phyloP scores from a whole-genome alignment of 2,888 invertebrate genomes.

The Phalera bucephala region DNA sequence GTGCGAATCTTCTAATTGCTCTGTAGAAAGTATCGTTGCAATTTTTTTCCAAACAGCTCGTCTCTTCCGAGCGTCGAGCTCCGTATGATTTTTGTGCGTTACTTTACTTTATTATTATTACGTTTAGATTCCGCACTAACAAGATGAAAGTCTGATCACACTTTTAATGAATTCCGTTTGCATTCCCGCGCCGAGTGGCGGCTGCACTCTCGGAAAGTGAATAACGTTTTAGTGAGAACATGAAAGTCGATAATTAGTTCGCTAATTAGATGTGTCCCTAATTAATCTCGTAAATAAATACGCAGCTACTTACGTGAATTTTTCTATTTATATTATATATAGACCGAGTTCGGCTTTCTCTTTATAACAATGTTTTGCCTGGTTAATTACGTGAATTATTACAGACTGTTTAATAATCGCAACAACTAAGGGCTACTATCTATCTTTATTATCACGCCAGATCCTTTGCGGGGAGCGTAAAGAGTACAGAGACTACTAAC shows the following conservation, averaged over 20 bases:
- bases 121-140: slow-evolving; percentile 64
- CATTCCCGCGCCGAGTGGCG: slow-evolving; percentile 45
- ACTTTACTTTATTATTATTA: slow-evolving; percentile 59
- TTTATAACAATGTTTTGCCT: too few species aligned
- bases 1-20: slow-evolving; percentile 78
- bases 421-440: too few species aligned
- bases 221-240: slow-evolving; percentile 27
- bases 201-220: slow-evolving; percentile 41
- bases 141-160: slow-evolving; percentile 74
- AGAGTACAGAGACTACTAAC: too few species aligned
- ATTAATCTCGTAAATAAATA: slow-evolving; percentile 2
- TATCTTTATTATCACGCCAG: too few species aligned
- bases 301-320: too few species aligned
- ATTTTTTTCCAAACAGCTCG: slow-evolving; percentile 54
- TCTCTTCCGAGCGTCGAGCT: slow-evolving; percentile 44
- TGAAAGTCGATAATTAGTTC: slow-evolving; percentile 35
- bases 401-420: too few species aligned
- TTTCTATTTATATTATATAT: too few species aligned
- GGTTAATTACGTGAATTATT: too few species aligned
- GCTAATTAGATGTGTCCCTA: slow-evolving; percentile 28
- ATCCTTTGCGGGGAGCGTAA: too few species aligned
- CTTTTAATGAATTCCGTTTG: slow-evolving; percentile 57
- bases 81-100: slow-evolving; percentile 66
- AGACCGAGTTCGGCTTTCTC: too few species aligned
- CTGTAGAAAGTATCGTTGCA: slow-evolving; percentile 66